Evolutionary conservation across 2,797 vertebrate species (phyloP).

Genomic region (Acipenser transmontanus): DNA sequence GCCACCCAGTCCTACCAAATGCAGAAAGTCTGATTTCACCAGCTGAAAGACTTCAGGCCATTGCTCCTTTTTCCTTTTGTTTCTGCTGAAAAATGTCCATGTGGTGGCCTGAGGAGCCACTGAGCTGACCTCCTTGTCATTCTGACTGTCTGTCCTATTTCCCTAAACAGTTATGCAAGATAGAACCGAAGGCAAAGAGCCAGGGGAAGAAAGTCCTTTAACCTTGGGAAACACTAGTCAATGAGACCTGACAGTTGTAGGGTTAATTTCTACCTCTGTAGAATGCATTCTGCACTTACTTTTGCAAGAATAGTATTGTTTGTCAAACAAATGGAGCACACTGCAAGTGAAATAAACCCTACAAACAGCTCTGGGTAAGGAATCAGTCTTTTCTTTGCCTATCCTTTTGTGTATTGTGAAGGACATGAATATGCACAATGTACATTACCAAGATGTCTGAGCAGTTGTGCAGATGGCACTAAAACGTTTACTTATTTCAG

Average conservation of each 20-base stretch:
- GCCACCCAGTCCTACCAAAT: conserved; percentile 46
- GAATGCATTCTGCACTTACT: neutral
- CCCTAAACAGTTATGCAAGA: conserved; percentile 14
- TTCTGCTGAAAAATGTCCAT: conserved; percentile 50
- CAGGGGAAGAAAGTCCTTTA: conserved; percentile 14
- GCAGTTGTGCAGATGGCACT: conserved; percentile 62
- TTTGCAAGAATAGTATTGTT: conserved; percentile 4
- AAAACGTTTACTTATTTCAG: conserved; percentile 37
- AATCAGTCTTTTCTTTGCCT: conserved; percentile 1
- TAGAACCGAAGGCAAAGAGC: conserved; percentile 1
- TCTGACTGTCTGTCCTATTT: conserved; percentile 16
- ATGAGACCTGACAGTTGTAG: conserved; percentile 7
- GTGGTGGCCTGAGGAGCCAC: conserved; percentile 44
- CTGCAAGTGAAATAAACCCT: conserved; percentile 3
- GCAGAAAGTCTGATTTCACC: conserved; percentile 38
- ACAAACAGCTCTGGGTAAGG: conserved; percentile 4
- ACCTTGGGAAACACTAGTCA: conserved; percentile 14
- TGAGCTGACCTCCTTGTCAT: conserved; percentile 21
- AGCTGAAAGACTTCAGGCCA: conserved; percentile 44
- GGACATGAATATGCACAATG: conserved; percentile 16
- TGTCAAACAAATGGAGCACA: conserved; percentile 5
- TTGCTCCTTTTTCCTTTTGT: conserved; percentile 21
- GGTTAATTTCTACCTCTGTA: neutral
- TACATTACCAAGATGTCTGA: conserved; percentile 34
- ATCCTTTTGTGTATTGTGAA: conserved; percentile 13